These are phyloP conservation scores for Eulithis testata DNA, from an alignment of 2,888 invertebrate genomes.

Conservation along the genomic window DNA sequence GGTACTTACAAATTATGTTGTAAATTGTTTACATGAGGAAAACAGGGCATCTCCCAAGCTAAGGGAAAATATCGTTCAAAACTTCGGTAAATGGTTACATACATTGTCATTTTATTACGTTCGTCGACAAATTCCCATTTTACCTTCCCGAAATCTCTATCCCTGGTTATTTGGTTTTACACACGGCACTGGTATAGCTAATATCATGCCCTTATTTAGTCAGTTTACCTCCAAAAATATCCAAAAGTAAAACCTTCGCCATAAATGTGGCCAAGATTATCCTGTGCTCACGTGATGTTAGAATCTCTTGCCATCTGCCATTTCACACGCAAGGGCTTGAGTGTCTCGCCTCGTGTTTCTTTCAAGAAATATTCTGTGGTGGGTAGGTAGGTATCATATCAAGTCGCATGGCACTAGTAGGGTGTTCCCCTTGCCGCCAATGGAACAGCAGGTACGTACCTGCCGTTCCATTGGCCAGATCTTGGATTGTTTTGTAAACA, in stretches of 20 bases:
- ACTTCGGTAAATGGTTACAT: not conserved
- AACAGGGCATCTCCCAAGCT: conserved; percentile 10
- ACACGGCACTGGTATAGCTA: too few relatives aligned
- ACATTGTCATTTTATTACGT: not conserved
- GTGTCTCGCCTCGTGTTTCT: not conserved
- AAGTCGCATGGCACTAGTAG: not conserved
- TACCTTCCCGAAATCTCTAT: not conserved
- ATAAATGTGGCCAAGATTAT: conserved; percentile 15
- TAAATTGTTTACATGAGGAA: conserved; percentile 6
- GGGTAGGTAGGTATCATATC: not conserved
- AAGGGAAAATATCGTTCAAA: conserved; percentile 1
- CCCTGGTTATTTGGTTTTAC: too few relatives aligned
- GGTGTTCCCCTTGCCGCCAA: not conserved
- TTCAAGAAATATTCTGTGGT: conserved; percentile 5
- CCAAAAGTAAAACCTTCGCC: not conserved
- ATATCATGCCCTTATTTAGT: too few relatives aligned
- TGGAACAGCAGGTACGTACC: too few relatives aligned
- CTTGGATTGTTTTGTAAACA: conserved; percentile 16
- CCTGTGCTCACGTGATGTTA: not conserved
- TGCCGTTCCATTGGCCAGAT: not conserved
- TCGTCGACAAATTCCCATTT: not conserved
- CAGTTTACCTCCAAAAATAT: not conserved
- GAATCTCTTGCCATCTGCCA: conserved; percentile 13
- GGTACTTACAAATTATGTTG: not conserved
- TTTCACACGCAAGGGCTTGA: conserved; percentile 14